phyloP scores from a whole-genome alignment of 1,140 invertebrate species.

The Platorchestia sp. region DNA sequence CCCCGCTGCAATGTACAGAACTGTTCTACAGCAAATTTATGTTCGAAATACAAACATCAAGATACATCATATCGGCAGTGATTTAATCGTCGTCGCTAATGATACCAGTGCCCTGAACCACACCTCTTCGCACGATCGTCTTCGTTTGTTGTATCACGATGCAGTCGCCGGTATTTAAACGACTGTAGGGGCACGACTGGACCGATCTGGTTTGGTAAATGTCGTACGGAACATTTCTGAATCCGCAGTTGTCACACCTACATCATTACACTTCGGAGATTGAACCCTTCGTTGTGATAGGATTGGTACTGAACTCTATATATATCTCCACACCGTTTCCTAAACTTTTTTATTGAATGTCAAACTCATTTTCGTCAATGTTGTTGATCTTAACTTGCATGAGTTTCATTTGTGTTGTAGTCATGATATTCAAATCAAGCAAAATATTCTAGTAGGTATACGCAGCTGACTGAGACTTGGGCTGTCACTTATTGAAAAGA shows the following conservation, averaged over 20 bases:
- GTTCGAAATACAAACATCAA: too few relatives aligned
- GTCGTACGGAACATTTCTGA: not conserved
- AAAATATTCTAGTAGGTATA: not conserved
- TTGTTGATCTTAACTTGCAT: too few relatives aligned
- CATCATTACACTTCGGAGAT: not conserved
- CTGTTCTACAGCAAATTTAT: not conserved
- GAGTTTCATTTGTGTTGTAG: too few relatives aligned
- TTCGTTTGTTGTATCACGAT: not conserved
- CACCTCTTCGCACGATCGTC: not conserved
- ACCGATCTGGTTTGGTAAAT: not conserved
- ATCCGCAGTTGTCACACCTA: not conserved
- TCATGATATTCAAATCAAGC: not conserved
- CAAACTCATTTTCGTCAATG: not conserved
- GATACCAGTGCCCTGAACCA: not conserved
- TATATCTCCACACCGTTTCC: too few relatives aligned
- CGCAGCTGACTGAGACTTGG: not conserved
- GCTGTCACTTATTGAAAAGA: not conserved
- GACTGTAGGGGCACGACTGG: not conserved
- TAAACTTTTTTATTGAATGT: not conserved
- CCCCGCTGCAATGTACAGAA: not conserved
- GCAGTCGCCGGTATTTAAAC: not conserved
- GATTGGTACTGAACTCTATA: not conserved
- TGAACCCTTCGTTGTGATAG: not conserved
- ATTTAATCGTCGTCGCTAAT: not conserved
- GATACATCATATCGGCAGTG: not conserved